These are phyloP conservation scores for Magallana angulata DNA, from an alignment of 1,140 invertebrate species.

Conservation along the genomic window DNA sequence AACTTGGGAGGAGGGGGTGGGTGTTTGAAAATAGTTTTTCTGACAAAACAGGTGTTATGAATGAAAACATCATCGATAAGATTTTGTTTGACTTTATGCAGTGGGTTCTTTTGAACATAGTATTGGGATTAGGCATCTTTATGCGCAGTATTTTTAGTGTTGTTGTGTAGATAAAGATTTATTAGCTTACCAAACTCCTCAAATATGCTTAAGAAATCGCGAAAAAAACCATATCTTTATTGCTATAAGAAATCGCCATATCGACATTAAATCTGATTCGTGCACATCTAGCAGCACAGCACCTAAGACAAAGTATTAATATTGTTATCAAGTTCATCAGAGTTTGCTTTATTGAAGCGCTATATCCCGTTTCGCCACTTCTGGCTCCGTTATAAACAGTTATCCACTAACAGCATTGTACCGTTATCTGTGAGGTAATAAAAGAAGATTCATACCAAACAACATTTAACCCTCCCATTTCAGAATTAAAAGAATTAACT, in stretches of 20 bases:
- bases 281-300: slow-evolving; percentile 8
- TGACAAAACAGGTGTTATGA: not conserved
- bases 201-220: slow-evolving; percentile 12
- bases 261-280: not conserved
- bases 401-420: not conserved
- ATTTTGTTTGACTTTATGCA: not conserved
- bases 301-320: not conserved
- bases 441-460: not conserved
- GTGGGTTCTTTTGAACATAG: not conserved
- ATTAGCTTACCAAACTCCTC: not conserved
- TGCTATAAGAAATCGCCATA: not conserved
- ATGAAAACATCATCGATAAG: not conserved
- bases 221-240: not conserved
- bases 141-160: not conserved
- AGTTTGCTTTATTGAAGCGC: not conserved
- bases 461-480: not conserved
- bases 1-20: too few species aligned
- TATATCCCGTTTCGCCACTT: not conserved
- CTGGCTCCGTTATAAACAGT: not conserved
- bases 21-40: not conserved
- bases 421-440: not conserved
- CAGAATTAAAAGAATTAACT: too few species aligned
- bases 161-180: not conserved
- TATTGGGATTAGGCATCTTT: not conserved
- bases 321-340: slow-evolving; percentile 16